Conservation (phyloP, 2,113 vertebrate species). For the Dicaeum eximium region DNA sequence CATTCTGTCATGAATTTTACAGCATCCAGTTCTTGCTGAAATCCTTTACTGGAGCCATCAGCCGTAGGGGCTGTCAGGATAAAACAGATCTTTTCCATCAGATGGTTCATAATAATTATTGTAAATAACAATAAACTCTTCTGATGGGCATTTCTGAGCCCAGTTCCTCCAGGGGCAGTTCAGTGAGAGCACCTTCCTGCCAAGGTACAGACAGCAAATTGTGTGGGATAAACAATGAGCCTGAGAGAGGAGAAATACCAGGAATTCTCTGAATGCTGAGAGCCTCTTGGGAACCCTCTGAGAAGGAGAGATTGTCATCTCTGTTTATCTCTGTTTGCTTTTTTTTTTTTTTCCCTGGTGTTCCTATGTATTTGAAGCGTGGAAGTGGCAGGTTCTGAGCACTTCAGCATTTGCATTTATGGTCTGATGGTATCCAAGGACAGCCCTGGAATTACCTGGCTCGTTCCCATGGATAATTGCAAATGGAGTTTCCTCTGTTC, state of each 20-base stretch:
- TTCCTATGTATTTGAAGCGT: background rate
- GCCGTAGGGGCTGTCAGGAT: background rate
- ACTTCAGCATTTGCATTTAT: rapidly evolving
- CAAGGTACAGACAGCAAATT: background rate
- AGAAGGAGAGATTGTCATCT: background rate
- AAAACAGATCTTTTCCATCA: rapidly evolving
- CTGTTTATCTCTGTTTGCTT: background rate
- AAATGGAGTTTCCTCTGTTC: background rate
- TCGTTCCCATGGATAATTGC: rapidly evolving
- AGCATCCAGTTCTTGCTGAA: background rate
- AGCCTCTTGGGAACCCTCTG: background rate
- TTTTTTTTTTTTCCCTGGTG: background rate
- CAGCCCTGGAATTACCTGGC: background rate
- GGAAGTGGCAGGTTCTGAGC: background rate
- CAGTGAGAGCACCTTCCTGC: background rate
- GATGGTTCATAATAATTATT: background rate
- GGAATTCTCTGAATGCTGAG: background rate
- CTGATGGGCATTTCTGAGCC: background rate
- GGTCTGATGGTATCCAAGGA: background rate
- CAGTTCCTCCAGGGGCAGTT: background rate
- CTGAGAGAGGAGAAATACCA: background rate
- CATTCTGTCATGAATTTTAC: rapidly evolving
- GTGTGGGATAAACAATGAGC: background rate
- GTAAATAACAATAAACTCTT: background rate
- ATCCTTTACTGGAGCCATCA: background rate